These are phyloP conservation scores for Notodonta ziczac DNA, from an alignment of 2,888 invertebrate genomes.

Conservation along the genomic window DNA sequence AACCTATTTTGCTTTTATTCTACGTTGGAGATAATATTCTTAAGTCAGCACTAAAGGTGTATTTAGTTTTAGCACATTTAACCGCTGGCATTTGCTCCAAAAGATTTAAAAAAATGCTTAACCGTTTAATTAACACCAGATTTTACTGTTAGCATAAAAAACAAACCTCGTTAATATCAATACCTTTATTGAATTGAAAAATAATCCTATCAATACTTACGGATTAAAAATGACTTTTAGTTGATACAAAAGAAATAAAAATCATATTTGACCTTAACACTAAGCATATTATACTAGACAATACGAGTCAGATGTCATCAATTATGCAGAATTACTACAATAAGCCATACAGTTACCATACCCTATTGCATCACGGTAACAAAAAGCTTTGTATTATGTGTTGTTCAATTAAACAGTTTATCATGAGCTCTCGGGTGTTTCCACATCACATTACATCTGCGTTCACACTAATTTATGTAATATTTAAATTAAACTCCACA, in stretches of 20 bases:
- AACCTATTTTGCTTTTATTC: too few relatives aligned
- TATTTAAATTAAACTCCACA: conserved; percentile 1
- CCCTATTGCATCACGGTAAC: conserved; percentile 4
- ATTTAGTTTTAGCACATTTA: too few relatives aligned
- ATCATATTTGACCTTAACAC: conserved; percentile 2
- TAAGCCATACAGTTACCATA: conserved; percentile 1
- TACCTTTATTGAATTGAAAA: conserved; percentile 4
- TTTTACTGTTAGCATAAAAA: background rate
- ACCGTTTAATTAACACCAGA: too few relatives aligned
- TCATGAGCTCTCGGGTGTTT: background rate
- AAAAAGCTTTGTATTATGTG: background rate
- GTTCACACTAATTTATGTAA: conserved; percentile 3
- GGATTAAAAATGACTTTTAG: background rate
- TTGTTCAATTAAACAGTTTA: background rate
- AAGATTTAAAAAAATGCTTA: too few relatives aligned
- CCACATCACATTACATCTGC: background rate
- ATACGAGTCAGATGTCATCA: conserved; percentile 3
- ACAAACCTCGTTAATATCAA: background rate
- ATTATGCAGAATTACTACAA: conserved; percentile 3
- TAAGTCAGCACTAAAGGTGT: too few relatives aligned
- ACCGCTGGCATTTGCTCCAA: too few relatives aligned
- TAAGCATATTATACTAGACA: conserved; percentile 1
- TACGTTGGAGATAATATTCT: too few relatives aligned
- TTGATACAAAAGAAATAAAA: background rate
- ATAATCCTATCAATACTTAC: background rate